phyloP scores from a whole-genome alignment of 2,888 invertebrate species.

The Noctua fimbriata region DNA sequence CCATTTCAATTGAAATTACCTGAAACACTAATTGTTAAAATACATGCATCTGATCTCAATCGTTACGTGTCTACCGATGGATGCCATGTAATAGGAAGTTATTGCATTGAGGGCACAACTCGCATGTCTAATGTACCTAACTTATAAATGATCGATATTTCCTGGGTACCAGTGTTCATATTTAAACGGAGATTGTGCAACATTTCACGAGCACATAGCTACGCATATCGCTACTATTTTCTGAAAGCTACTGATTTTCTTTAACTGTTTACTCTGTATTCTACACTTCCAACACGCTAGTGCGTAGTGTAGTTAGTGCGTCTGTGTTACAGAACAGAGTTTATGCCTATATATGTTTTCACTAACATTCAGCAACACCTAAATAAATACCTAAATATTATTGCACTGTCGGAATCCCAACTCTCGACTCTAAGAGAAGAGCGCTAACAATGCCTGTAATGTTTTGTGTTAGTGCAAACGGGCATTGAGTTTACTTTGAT shows the following conservation, averaged over 20 bases:
- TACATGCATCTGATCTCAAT: background rate
- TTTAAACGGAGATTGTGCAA: background rate
- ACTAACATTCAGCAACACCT: background rate
- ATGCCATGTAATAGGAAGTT: background rate
- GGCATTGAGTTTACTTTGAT: background rate
- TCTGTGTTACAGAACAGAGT: background rate
- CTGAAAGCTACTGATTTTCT: background rate
- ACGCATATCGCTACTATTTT: background rate
- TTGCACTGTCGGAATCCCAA: background rate
- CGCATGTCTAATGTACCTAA: slow-evolving; percentile 4
- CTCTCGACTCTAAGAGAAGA: background rate
- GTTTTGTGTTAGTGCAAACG: background rate
- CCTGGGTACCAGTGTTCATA: background rate
- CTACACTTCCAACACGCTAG: background rate
- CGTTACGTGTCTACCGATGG: background rate
- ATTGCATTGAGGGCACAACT: background rate
- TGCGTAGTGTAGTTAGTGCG: background rate
- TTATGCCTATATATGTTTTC: background rate
- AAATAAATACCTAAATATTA: background rate
- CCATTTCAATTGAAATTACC: background rate
- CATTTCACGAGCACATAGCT: background rate
- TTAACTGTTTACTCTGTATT: background rate
- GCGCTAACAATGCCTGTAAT: background rate
- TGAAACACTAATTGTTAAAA: background rate
- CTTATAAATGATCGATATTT: slow-evolving; percentile 4